Base-by-base conservation (phyloP, 2,797 vertebrate genomes). In the Prionace glauca region DNA sequence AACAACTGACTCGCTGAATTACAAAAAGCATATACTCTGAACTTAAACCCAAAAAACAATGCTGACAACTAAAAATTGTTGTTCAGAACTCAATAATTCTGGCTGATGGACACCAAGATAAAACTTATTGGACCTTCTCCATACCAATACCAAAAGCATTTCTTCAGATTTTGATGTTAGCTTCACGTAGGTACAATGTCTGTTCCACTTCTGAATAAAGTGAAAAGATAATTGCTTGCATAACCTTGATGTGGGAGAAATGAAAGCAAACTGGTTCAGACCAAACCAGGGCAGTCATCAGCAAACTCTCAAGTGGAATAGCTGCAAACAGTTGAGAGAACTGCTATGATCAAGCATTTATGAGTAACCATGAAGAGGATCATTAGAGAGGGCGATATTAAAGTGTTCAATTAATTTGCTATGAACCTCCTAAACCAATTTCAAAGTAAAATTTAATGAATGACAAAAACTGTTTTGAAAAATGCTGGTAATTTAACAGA, bases 221-320 rank as follows among this genome's bases (percentile, higher is more conserved):
- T 93, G 60, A 45, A 93, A 36, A 71, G 91, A 69, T 93, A 16
- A 92, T n/a, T 92, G 32, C 45, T 90, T 60, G 50, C 87, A 88
- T 88, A 90, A 29, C 32, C 50, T 11, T 90, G 87, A 20, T 3
- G 50, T 62, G 50, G 24, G 10, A 90, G 50, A 90, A 90, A 62
- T 32, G 18, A 62, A 26, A 62, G 50, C 29, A 91, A 26, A 65
- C 8, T 9, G 8, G 41, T 26, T 86, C 41, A 86, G 20, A 86
- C 9, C 41, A 86, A 86, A 26, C 18, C 24, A 26, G 50, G 84
- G 26, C 24, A 41, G 24, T 2, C 8, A 7, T 24, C 65, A 69
- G 32, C n/a, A 26, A 26, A 88, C 56, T 20, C 36, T 71, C 22
- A 12, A 41, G 91, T 62, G n/a, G 91, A 69, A 65, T 69, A 41